Conservation (phyloP, 2,113 vertebrate species). For the Coptodon rendalli region DNA sequence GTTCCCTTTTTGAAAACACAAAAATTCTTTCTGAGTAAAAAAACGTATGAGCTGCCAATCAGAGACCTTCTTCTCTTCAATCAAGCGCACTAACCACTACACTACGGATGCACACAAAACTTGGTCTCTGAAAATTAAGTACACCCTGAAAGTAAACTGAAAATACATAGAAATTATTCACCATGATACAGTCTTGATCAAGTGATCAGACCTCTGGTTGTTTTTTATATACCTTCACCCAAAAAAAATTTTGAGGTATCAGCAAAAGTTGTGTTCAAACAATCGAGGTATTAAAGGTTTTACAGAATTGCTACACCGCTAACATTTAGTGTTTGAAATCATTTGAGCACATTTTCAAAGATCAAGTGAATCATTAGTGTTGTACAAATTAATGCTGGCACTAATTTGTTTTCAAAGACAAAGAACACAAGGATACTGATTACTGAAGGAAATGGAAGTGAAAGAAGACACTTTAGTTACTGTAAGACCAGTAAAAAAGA, state of each 20-base stretch:
- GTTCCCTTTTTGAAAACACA: fast-evolving
- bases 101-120: background rate
- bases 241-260: background rate
- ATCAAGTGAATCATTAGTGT: background rate
- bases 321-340: background rate
- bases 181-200: fast-evolving
- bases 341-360: background rate
- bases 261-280: background rate
- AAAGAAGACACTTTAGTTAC: background rate
- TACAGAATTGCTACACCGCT: background rate
- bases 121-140: background rate
- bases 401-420: background rate
- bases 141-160: background rate
- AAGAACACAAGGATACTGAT: background rate
- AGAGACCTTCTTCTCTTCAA: fast-evolving
- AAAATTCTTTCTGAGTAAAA: background rate
- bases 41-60: fast-evolving
- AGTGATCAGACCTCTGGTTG: background rate
- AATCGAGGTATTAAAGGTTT: background rate
- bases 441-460: background rate
- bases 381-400: background rate
- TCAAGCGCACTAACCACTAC: background rate
- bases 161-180: background rate
- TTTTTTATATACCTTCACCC: background rate
- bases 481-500: background rate